Percentiles rank a stretch among this genome's conserved stretches.
phyloP scores from a whole-genome alignment of 2,113 vertebrate species.

The Paracanthobrama guichenoti region DNA sequence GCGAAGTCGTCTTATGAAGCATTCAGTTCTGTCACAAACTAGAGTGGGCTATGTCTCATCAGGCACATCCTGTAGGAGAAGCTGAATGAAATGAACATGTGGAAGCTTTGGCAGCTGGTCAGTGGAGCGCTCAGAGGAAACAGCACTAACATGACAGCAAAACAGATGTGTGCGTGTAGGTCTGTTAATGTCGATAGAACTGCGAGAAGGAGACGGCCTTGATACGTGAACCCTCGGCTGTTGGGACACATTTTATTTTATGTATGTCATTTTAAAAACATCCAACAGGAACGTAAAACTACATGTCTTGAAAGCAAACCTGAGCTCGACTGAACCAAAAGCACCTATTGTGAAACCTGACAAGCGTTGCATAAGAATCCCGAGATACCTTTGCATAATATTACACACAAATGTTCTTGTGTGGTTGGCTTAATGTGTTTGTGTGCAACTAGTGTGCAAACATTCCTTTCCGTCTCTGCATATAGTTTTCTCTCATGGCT shows the following conservation, averaged over 20 bases:
- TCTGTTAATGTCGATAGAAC: neutral
- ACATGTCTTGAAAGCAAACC: conserved; percentile 62
- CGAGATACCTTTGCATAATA: conserved; percentile 48
- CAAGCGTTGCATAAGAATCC: conserved; percentile 70
- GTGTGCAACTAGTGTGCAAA: conserved; percentile 61
- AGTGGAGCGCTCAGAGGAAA: neutral
- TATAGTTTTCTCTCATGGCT: conserved; percentile 50
- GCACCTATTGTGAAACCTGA: conserved; percentile 60
- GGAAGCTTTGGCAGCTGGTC: conserved; percentile 8
- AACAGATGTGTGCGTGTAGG: neutral
- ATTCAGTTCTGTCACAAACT: neutral
- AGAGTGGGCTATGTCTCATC: neutral
- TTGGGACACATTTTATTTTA: neutral
- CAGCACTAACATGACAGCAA: conserved; percentile 18
- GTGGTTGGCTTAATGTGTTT: conserved; percentile 49
- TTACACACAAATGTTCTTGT: conserved; percentile 38
- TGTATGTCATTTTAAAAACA: neutral
- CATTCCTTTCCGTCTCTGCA: conserved; percentile 75
- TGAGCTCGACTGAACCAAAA: conserved; percentile 54
- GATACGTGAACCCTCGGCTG: neutral
- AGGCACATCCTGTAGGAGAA: conserved; percentile 12
- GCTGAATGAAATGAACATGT: conserved; percentile 4
- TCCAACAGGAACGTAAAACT: neutral
- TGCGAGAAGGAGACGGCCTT: neutral
- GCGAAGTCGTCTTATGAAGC: neutral